Conservation (phyloP, 2,113 vertebrate species). For the Callipepla californica region DNA sequence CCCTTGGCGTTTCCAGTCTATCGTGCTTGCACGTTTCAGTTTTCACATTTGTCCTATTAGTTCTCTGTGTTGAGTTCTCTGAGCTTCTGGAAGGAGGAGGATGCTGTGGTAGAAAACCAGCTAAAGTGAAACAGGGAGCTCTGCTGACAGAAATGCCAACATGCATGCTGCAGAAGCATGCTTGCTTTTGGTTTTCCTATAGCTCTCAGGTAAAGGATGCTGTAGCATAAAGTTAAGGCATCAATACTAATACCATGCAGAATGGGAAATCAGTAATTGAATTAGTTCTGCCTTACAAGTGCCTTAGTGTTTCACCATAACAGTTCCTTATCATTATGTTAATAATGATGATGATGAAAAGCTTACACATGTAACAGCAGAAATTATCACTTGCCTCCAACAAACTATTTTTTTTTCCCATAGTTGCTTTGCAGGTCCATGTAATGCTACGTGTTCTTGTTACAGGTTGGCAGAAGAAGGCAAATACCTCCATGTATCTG, state of each 20-base stretch:
- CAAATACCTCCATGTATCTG: conserved; percentile 73
- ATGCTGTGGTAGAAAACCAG: background rate
- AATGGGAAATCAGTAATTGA: background rate
- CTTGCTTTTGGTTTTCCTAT: background rate
- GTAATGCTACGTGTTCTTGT: background rate
- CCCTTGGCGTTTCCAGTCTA: background rate
- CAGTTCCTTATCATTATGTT: background rate
- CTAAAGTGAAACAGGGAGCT: background rate
- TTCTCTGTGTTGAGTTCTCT: background rate
- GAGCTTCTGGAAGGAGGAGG: background rate
- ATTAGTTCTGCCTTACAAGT: background rate
- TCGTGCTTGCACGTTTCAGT: background rate
- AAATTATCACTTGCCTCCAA: background rate
- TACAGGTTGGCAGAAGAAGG: conserved; percentile 60
- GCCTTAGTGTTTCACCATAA: background rate
- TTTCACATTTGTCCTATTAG: background rate
- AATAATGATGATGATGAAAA: background rate
- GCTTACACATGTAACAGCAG: background rate
- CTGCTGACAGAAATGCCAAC: background rate
- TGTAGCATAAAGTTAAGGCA: background rate
- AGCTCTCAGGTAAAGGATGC: background rate
- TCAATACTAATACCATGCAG: background rate
- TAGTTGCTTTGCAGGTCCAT: background rate
- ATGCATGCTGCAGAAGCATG: background rate
- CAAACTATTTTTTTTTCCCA: background rate